Conservation (phyloP, 2,113 vertebrate genomes). For the Propithecus coquereli region DNA sequence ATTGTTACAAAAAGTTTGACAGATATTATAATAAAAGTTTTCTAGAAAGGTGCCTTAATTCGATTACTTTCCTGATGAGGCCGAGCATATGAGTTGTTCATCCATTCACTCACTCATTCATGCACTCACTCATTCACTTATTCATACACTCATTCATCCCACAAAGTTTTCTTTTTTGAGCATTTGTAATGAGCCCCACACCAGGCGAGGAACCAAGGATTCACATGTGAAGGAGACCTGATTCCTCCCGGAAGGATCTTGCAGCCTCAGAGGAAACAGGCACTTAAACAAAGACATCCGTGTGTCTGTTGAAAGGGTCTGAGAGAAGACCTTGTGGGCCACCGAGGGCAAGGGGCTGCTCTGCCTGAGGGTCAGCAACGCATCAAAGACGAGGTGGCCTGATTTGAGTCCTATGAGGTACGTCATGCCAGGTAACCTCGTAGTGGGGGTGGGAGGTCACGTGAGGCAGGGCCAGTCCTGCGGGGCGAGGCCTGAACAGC, state of each 20-base stretch:
- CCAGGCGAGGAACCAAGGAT: background rate
- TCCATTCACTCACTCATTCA: background rate
- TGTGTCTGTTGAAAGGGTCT: background rate
- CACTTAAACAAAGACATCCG: background rate
- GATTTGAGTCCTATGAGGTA: background rate
- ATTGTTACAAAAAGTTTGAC: background rate
- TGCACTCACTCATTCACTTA: background rate
- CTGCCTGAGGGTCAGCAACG: background rate
- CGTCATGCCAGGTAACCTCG: accelerated
- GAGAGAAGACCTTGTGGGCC: accelerated
- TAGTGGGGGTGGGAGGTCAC: accelerated
- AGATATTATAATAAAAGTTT: background rate
- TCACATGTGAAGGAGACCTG: background rate
- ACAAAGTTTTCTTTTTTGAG: background rate
- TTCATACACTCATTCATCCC: background rate
- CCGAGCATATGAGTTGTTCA: background rate
- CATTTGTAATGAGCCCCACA: background rate
- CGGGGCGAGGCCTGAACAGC: background rate
- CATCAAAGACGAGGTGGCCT: background rate
- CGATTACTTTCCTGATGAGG: background rate
- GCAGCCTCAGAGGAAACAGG: background rate
- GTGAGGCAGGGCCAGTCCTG: accelerated
- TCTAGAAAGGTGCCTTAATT: background rate
- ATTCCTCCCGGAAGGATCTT: background rate
- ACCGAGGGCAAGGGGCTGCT: background rate